A percentile compares a stretch with the other conserved stretches of the same genome.
Evolutionary conservation across 2,888 invertebrate genomes (phyloP).

Genomic region (Pristionchus maxplancki): DNA sequence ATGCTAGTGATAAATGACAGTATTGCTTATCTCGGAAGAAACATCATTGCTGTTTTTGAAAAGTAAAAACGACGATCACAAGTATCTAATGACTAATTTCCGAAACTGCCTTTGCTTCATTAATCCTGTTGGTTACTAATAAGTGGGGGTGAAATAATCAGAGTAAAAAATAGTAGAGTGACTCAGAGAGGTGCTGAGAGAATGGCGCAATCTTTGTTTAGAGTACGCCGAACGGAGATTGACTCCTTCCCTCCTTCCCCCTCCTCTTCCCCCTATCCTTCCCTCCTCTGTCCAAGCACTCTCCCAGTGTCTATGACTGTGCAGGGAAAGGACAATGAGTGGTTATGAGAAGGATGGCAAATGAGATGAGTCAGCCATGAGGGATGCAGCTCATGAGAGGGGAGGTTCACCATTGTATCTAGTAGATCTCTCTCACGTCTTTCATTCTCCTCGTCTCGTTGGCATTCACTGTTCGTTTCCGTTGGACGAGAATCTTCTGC

Average conservation of each 20-base stretch:
- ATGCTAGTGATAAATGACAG: background rate
- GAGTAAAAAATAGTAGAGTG: slow-evolving; percentile 12
- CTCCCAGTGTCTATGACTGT: background rate
- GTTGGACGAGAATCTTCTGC: too few relatives aligned
- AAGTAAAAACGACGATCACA: background rate
- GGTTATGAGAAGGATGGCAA: slow-evolving; percentile 10
- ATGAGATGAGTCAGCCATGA: background rate
- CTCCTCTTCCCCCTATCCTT: background rate
- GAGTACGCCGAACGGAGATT: slow-evolving; percentile 28
- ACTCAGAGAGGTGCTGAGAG: slow-evolving; percentile 39
- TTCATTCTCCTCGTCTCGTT: background rate
- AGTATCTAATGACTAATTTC: background rate
- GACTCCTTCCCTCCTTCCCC: slow-evolving; percentile 2
- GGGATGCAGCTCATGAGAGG: background rate
- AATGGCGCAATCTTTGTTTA: slow-evolving; percentile 13
- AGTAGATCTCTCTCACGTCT: background rate
- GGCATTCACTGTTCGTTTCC: background rate
- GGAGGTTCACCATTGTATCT: background rate
- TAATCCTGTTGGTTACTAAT: slow-evolving; percentile 14
- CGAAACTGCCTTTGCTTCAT: background rate
- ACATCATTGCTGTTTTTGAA: background rate
- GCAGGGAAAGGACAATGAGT: background rate
- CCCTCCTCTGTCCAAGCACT: background rate
- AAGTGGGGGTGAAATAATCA: background rate
- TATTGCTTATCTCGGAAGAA: background rate